Evolutionary conservation across 1,140 invertebrate species (phyloP), one percentile per base, ranked within the genome.

Genomic region (Elymnias hypermnestra): DNA sequence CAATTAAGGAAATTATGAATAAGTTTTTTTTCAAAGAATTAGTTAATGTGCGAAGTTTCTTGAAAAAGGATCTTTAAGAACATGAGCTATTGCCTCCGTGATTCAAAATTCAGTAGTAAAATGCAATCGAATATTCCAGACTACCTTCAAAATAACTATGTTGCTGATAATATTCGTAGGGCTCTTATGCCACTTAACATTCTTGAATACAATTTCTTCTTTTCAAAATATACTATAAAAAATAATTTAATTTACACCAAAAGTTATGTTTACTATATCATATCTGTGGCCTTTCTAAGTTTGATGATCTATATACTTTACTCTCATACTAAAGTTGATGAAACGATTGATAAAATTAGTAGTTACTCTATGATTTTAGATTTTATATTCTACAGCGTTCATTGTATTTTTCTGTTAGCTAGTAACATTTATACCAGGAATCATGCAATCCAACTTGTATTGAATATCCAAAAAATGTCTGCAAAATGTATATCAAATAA

Each of bases 161-260:
- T 36, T 9, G 33, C 19, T 10, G 19, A 21, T 12, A 19, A 5
- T 36, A 12, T 36, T 21, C 33, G 19, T 19, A 9, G 8, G 0
- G 33, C 33, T 5, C 17, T 36, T 7, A 4, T 21, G 6, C 33
- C 33, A 2, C 3, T 36, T 2, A 21, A 36, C 19, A 8, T 36
- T 9, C 17, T 36, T 1, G 17, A 36, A 12, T 36, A 36, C 9
- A 36, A 5, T 1, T 19, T 13, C 1, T 36, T 36, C 19, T 17
- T 36, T 36, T 36, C 33, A 4, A 36, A 36, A 21, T 36, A 21
- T 36, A 36, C 33, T 7, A 36, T 36, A 6, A 8, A 17, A 5
- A 36, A 36, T 9, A 19, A 36, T 19, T 36, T 36, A 15, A 19
- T 36, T 12, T 12, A 36, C 12, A 15, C 33, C 0, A 36, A 36